A percentile compares a stretch with the other conserved stretches of the same genome.
phyloP scores from a whole-genome alignment of 2,888 invertebrate genomes.

The Carterocephalus palaemon region DNA sequence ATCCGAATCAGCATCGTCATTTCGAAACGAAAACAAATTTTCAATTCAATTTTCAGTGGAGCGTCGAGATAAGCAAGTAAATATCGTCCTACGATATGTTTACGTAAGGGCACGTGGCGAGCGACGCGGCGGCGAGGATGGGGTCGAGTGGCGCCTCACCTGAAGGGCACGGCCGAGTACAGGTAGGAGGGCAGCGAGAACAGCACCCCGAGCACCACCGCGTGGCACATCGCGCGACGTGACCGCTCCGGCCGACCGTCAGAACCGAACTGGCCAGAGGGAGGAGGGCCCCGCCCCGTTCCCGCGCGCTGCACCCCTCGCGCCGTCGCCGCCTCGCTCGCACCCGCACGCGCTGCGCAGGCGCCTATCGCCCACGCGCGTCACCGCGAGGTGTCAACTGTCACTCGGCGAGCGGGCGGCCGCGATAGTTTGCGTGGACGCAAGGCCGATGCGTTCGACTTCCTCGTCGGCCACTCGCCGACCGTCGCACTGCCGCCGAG shows the following conservation, averaged over 20 bases:
- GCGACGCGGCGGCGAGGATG: too few relatives aligned
- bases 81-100: slow-evolving; percentile 9
- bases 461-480: slow-evolving; percentile 11
- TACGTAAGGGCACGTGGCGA: slow-evolving; percentile 17
- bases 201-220: slow-evolving; percentile 67
- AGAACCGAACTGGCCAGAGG: slow-evolving; percentile 11
- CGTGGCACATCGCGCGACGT: slow-evolving; percentile 59
- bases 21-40: too few relatives aligned
- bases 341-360: slow-evolving; percentile 4
- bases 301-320: slow-evolving; percentile 17
- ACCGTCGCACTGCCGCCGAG: too few relatives aligned
- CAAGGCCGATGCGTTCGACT: slow-evolving; percentile 17
- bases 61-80: too few relatives aligned
- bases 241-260: slow-evolving; percentile 13
- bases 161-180: slow-evolving; percentile 69
- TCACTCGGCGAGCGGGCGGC: too few relatives aligned
- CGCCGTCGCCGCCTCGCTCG: slow-evolving; percentile 24
- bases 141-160: slow-evolving; percentile 48
- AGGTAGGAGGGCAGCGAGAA: slow-evolving; percentile 68
- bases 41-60: too few relatives aligned
- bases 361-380: slow-evolving; percentile 23
- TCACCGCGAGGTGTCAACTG: too few relatives aligned
- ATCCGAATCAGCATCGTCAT: neutral
- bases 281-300: slow-evolving; percentile 17
- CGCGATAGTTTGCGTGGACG: too few relatives aligned